These are phyloP conservation scores for Characodon lateralis DNA, from an alignment of 2,797 vertebrate genomes.

Conservation along the genomic window DNA sequence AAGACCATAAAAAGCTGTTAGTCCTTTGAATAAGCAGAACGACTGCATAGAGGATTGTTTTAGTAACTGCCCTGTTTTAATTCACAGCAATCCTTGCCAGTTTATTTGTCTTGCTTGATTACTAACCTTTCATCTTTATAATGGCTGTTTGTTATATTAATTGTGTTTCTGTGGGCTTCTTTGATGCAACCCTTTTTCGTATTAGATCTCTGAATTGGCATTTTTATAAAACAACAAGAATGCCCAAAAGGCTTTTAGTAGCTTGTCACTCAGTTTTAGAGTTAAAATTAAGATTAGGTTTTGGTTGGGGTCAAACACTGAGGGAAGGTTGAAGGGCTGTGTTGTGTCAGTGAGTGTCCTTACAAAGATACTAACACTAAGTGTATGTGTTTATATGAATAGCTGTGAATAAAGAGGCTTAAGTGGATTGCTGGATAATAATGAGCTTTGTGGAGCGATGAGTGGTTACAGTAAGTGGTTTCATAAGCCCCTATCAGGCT, in stretches of 20 bases:
- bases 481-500: slow-evolving; percentile 17
- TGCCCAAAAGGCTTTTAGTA: background rate
- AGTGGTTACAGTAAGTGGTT: slow-evolving; percentile 50
- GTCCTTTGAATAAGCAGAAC: slow-evolving; percentile 24
- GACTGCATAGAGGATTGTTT: slow-evolving; percentile 35
- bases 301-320: background rate
- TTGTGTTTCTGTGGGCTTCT: background rate
- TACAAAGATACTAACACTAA: slow-evolving; percentile 3
- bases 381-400: slow-evolving; percentile 15
- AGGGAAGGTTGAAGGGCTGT: background rate
- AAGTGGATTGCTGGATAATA: slow-evolving; percentile 65
- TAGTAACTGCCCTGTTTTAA: slow-evolving; percentile 33
- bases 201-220: background rate
- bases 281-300: background rate
- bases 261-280: background rate
- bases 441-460: slow-evolving; percentile 66
- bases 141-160: slow-evolving; percentile 43
- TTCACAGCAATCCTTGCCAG: slow-evolving; percentile 39
- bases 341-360: slow-evolving; percentile 4
- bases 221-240: background rate
- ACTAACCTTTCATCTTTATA: slow-evolving; percentile 50
- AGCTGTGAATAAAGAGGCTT: slow-evolving; percentile 64
- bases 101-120: slow-evolving; percentile 58
- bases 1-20: slow-evolving; percentile 8
- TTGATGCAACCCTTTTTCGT: background rate